Conservation (phyloP, 92 coral and sea anemone species). For the Porites cylindrica region DNA sequence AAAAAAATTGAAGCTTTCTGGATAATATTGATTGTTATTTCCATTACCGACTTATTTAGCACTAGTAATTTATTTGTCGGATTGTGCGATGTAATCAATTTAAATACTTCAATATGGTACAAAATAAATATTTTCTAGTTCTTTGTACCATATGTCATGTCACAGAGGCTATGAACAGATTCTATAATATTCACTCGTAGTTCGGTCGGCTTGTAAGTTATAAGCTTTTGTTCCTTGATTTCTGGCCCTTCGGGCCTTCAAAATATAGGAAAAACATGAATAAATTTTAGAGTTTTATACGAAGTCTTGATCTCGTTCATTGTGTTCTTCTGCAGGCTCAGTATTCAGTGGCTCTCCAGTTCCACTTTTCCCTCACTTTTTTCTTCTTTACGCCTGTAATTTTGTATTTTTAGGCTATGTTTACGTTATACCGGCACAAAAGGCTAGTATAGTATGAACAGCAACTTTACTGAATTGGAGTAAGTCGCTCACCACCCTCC, state of each 20-base stretch:
- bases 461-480: too few species aligned
- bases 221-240: slow-evolving; percentile 34
- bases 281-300: slow-evolving; percentile 55
- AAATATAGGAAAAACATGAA: slow-evolving; percentile 37
- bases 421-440: too few species aligned
- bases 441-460: too few species aligned
- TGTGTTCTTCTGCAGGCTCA: too few species aligned
- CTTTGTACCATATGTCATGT: slow-evolving; percentile 31
- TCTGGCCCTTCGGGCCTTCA: slow-evolving; percentile 32
- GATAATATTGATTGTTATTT: slow-evolving; percentile 39
- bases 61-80: slow-evolving; percentile 54
- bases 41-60: slow-evolving; percentile 26
- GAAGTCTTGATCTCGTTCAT: background rate
- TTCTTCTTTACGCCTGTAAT: too few species aligned
- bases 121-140: slow-evolving; percentile 48
- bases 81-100: slow-evolving; percentile 48
- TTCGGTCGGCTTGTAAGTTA: slow-evolving; percentile 41
- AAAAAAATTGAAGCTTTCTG: slow-evolving; percentile 6
- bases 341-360: too few species aligned
- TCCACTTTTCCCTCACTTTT: too few species aligned
- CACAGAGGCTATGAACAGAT: slow-evolving; percentile 45
- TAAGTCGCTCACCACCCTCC: too few species aligned
- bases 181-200: slow-evolving; percentile 32
- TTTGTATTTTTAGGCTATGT: too few species aligned
- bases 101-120: slow-evolving; percentile 31